Evolutionary conservation across 35 echinoderm and acorn worm species (phyloP), one percentile per base, ranked within the genome.

Genomic region (Ptychodera flava): DNA sequence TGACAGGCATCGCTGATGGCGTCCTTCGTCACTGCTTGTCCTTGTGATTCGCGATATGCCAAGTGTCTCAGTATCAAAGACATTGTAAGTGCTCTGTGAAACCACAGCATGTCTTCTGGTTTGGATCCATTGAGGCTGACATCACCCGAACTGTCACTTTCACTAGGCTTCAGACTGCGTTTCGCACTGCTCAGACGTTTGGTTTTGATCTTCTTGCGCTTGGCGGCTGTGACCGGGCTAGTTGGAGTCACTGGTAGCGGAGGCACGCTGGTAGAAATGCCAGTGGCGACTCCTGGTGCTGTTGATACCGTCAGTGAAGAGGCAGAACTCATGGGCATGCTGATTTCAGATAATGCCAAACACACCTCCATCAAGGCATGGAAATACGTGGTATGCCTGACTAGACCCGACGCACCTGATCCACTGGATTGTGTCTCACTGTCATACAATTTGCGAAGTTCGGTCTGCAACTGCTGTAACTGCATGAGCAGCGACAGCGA

Each of bases 91-190:
- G 92, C 89, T 76, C 92, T 79, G 64, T 94, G 92, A 85, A 94
- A 94, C 92, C 92, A 94, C n/a, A 94, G 83, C 88, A 94, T 91
- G 31, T 94, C 89, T 82, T 94, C 92, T 35, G 92, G 85, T 34
- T 94, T 84, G 78, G 33, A 80, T 16, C 77, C 37, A 32, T 84
- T 85, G 6, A 64, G 45, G 22, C 45, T 22, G 22, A 64, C 45
- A 64, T 81, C 87, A 32, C 78, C 91, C 78, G 81, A 81, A 29
- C 89, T 91, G 75, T 92, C 91, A 10, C 91, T 85, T 35, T 92
- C 91, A 36, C 91, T 90, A n/a, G 89, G 82, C 35, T 88, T 80
- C 28, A 85, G 89, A 36, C 89, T 94, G 35, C 92, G 87, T 33
- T 86, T 90, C 15, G 85, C 32, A 29, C 80, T 77, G 14, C 84